Evolutionary conservation across 1,140 invertebrate species (phyloP).

Genomic region (Bombus turneri): DNA sequence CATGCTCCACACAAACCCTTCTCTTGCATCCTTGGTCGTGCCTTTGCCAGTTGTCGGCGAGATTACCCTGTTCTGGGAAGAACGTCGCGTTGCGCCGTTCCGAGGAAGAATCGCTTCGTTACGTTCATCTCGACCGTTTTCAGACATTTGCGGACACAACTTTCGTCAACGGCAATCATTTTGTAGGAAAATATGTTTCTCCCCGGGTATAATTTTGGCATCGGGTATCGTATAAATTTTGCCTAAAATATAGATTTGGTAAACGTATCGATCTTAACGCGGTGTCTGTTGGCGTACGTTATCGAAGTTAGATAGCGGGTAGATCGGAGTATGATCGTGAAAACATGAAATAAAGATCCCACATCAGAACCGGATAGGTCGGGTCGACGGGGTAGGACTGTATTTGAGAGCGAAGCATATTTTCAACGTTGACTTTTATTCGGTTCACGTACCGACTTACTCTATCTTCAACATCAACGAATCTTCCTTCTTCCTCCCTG

Average conservation of each 20-base stretch:
- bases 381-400: background rate
- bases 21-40: too few relatives aligned
- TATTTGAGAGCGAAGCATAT: slow-evolving; percentile 62
- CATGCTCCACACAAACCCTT: too few relatives aligned
- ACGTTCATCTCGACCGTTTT: too few relatives aligned
- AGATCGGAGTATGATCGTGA: slow-evolving; percentile 33
- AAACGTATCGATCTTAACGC: slow-evolving; percentile 17
- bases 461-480: slow-evolving; percentile 24
- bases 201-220: too few relatives aligned
- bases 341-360: slow-evolving; percentile 67
- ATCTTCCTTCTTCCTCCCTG: background rate
- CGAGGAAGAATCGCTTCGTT: background rate
- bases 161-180: too few relatives aligned
- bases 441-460: slow-evolving; percentile 62
- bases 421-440: slow-evolving; percentile 67
- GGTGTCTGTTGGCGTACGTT: background rate
- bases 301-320: slow-evolving; percentile 7
- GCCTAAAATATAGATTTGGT: too few relatives aligned
- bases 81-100: background rate
- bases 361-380: slow-evolving; percentile 15
- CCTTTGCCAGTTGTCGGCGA: background rate
- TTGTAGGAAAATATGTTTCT: too few relatives aligned
- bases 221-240: too few relatives aligned
- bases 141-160: too few relatives aligned
- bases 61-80: background rate